These are phyloP conservation scores for Ischnus inquisitorius DNA, from an alignment of 2,888 invertebrate species.

Conservation along the genomic window DNA sequence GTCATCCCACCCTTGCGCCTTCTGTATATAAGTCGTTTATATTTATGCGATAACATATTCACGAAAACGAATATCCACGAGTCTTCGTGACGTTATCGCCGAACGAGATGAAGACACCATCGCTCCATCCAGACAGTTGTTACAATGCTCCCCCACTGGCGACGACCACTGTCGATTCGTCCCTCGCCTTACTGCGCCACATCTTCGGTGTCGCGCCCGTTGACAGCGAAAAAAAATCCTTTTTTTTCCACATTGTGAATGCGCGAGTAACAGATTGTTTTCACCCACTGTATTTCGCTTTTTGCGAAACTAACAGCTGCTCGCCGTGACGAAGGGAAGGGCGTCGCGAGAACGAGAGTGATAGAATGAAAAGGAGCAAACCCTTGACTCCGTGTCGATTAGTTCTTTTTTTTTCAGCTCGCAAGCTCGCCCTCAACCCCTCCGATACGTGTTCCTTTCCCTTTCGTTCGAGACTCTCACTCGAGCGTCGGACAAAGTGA, in stretches of 20 bases:
- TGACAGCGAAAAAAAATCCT: slow-evolving; percentile 12
- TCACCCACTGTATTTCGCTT: slow-evolving; percentile 26
- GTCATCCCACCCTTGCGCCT: not conserved
- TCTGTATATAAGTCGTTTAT: not conserved
- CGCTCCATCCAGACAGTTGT: slow-evolving; percentile 4
- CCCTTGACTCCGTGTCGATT: slow-evolving; percentile 59
- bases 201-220: slow-evolving; percentile 15
- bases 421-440: not conserved
- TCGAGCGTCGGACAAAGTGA: not conserved
- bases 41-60: not conserved
- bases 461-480: not conserved
- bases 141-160: not conserved
- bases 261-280: slow-evolving; percentile 56
- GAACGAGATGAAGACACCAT: slow-evolving; percentile 22
- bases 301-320: slow-evolving; percentile 11
- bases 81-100: slow-evolving; percentile 1
- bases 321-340: slow-evolving; percentile 14
- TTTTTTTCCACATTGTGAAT: not conserved
- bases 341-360: slow-evolving; percentile 17
- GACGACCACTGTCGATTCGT: not conserved
- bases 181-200: not conserved
- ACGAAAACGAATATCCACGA: slow-evolving; percentile 2
- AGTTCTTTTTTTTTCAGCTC: slow-evolving; percentile 36
- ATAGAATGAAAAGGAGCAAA: slow-evolving; percentile 30
- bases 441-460: not conserved